These are phyloP conservation scores for Pantherophis alleghaniensis DNA, from an alignment of 2,797 vertebrate species.

Conservation along the genomic window DNA sequence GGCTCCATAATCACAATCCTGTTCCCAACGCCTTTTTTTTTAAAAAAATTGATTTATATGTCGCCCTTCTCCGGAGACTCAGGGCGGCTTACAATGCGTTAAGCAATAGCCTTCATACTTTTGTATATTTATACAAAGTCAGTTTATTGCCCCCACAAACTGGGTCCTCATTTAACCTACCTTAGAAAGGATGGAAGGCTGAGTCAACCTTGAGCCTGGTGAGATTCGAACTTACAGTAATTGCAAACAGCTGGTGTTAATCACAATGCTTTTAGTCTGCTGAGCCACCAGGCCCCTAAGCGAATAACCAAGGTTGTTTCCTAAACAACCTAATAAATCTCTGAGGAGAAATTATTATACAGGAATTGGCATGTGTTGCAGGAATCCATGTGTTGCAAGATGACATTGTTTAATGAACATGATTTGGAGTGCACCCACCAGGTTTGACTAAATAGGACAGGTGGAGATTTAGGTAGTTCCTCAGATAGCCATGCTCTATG, in stretches of 20 bases:
- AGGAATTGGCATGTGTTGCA: background rate
- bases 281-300: background rate
- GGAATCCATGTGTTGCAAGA: background rate
- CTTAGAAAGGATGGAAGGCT: too few species aligned
- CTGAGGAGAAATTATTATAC: background rate
- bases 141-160: too few species aligned
- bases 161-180: too few species aligned
- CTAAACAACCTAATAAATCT: background rate
- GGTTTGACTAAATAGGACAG: background rate
- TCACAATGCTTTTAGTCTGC: too few species aligned
- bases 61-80: too few species aligned
- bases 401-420: background rate
- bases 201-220: too few species aligned
- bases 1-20: background rate
- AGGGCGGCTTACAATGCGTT: too few species aligned
- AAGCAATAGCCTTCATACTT: too few species aligned
- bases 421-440: background rate
- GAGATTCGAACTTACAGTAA: too few species aligned
- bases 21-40: background rate
- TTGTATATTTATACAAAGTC: too few species aligned
- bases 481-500: background rate
- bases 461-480: background rate
- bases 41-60: too few species aligned
- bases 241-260: too few species aligned
- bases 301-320: background rate